Base-by-base conservation (phyloP, 2,113 vertebrate species). In the Ammodytes dubius region DNA sequence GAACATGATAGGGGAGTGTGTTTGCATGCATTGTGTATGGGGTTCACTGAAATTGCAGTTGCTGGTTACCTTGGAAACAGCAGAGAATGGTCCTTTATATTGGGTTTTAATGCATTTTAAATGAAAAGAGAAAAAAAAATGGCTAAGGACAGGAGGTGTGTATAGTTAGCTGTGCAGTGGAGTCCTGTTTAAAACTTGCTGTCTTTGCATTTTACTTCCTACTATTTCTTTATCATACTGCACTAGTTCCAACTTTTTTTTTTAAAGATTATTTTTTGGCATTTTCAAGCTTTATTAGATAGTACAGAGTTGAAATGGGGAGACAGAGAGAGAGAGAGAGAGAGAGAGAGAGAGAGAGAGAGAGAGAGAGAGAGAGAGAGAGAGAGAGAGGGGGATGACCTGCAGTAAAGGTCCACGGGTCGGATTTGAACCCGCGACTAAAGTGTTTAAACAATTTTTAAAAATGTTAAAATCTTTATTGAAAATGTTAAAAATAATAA, bases 31-130 rank as follows among this genome's bases (percentile, higher is more conserved):
- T 45, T 5, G 77, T 69, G 50, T 56, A 53, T 10, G 68, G 67
- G 65, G 58, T 56, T 84, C 49, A 46, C 8, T 13, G 47, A 61
- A 76, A 71, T 43, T 79, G 70, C 61, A 74, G 54, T 7, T 43
- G 73, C 45, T 42, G 74, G 92, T 93, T 87, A 56, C 88, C 82
- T 6, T 89, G 85, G 89, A 85, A 91, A 91, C 89, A 85, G 66
- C 49, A 53, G 68, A 71, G 69, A 79, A n/a, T 9, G 53, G 70
- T n/a, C 72, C 76, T 79, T 56, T 80, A 78, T 71, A 54, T 75
- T 74, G 39, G 65, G 43, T 49, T 86, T 84, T 80, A 86, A 86
- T 75, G 66, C 37, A 17, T 43, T 71, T 74, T 39, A 40, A 78
- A 56, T 73, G 42, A 78, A 57, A n/a, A n/a, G n/a, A n/a, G n/a